Evolutionary conservation across 2,888 invertebrate genomes (phyloP).

Genomic region (Tridacna gigas): DNA sequence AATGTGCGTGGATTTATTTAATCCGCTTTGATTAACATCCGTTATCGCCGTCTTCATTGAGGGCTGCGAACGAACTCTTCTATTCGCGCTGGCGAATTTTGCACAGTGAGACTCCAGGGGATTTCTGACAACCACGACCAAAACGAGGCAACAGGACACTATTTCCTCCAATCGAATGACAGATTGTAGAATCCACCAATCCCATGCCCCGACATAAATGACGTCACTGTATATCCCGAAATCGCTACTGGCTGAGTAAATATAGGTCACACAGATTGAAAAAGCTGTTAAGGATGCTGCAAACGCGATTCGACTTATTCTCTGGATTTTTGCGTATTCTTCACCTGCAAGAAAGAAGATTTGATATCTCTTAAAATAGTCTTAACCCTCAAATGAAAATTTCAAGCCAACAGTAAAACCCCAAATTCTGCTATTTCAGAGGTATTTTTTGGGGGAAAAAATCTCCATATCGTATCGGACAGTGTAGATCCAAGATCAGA

Average conservation of each 20-base stretch:
- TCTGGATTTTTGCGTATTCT: constrained; percentile 51
- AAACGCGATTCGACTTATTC: constrained; percentile 55
- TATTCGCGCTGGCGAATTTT: neutral
- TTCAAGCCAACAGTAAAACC: neutral
- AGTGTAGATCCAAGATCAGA: too few relatives aligned
- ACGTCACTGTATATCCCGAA: constrained; percentile 70
- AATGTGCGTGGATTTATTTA: neutral
- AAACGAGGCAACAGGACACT: constrained; percentile 53
- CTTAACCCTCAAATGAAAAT: too few relatives aligned
- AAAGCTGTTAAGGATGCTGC: constrained; percentile 59
- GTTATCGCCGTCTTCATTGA: neutral
- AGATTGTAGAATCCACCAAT: constrained; percentile 74
- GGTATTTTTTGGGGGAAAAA: too few relatives aligned
- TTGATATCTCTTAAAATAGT: neutral
- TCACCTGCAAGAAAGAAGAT: constrained; percentile 42
- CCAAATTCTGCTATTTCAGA: too few relatives aligned
- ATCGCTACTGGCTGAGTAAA: constrained; percentile 67
- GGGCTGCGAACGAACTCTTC: neutral
- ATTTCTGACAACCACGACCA: constrained; percentile 55
- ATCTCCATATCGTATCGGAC: too few relatives aligned
- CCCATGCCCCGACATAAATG: constrained; percentile 69
- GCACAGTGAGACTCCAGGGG: constrained; percentile 24
- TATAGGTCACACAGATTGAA: constrained; percentile 62
- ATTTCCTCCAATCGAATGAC: constrained; percentile 68
- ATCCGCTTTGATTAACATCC: neutral